These are phyloP conservation scores for Periophthalmus modestus DNA, from an alignment of 2,113 vertebrate genomes.

Conservation along the genomic window DNA sequence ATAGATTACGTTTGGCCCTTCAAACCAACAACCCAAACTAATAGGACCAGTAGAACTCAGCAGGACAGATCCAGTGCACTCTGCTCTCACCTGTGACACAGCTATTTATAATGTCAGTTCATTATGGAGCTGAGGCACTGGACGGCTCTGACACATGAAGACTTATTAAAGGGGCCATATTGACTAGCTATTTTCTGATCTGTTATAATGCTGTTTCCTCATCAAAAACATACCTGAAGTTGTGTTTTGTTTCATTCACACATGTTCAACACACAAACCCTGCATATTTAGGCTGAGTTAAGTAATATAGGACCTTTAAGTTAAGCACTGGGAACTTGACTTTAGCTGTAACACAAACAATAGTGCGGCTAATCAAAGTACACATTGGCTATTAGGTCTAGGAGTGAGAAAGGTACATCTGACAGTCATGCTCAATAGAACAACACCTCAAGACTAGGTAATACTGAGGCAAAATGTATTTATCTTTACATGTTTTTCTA, in stretches of 20 bases:
- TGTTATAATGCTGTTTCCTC: too few relatives aligned
- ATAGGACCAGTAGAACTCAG: conserved; percentile 20
- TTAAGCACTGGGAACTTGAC: not conserved
- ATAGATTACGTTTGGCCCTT: conserved; percentile 40
- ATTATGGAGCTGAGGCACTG: not conserved
- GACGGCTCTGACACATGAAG: not conserved
- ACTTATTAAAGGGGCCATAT: not conserved
- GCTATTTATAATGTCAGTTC: conserved; percentile 6
- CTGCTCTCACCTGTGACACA: not conserved
- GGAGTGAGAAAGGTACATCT: not conserved
- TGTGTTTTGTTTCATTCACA: too few relatives aligned
- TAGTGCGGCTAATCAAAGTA: too few relatives aligned
- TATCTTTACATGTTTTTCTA: not conserved
- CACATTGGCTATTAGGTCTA: too few relatives aligned
- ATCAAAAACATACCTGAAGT: too few relatives aligned
- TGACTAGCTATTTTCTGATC: too few relatives aligned
- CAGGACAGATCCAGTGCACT: conserved; percentile 8
- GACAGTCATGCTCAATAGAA: not conserved
- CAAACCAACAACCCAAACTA: conserved; percentile 30
- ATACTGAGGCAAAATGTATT: not conserved
- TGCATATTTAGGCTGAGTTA: too few relatives aligned
- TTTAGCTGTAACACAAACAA: not conserved
- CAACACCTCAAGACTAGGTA: too few relatives aligned
- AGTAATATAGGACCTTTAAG: too few relatives aligned
- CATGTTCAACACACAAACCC: too few relatives aligned